Percentiles rank a stretch among this genome's conserved stretches.
These are phyloP conservation scores for Blennius ocellaris DNA, from an alignment of 2,113 vertebrate species.

Conservation along the genomic window DNA sequence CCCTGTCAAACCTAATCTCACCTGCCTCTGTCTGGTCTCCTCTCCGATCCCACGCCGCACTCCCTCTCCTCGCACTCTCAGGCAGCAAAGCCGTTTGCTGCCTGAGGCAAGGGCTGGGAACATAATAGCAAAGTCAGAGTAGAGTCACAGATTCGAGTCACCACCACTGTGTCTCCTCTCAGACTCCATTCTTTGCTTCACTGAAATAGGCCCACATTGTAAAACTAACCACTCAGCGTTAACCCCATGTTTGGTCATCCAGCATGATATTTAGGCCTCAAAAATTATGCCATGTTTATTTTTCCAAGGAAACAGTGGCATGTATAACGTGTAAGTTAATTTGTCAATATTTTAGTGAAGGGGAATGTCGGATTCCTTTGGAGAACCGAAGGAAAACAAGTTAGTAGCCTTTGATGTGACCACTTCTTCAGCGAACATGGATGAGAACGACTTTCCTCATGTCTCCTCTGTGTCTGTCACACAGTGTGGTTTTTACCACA, in stretches of 20 bases:
- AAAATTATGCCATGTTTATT: constrained; percentile 8
- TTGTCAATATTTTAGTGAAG: neutral
- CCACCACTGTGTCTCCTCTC: constrained; percentile 62
- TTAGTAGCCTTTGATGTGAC: constrained; percentile 69
- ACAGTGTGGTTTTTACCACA: constrained; percentile 82
- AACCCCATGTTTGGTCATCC: constrained; percentile 37
- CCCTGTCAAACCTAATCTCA: constrained; percentile 80
- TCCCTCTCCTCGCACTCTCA: constrained; percentile 53
- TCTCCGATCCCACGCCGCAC: constrained; percentile 34
- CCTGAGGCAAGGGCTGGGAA: constrained; percentile 84
- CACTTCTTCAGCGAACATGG: constrained; percentile 64
- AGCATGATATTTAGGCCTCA: constrained; percentile 8
- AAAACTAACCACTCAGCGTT: constrained; percentile 32
- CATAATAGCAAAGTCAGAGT: constrained; percentile 80
- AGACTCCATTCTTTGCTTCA: constrained; percentile 35
- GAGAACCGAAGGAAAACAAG: constrained; percentile 56
- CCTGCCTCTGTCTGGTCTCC: constrained; percentile 66
- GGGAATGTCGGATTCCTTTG: constrained; percentile 5
- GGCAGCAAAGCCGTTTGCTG: constrained; percentile 77
- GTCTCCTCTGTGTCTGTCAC: constrained; percentile 81
- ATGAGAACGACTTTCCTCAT: constrained; percentile 68
- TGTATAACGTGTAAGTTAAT: constrained; percentile 18
- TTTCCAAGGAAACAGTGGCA: neutral
- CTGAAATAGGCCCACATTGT: constrained; percentile 24
- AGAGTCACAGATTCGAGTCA: constrained; percentile 56